Percentiles rank a stretch among this genome's conserved stretches.
These are phyloP conservation scores for Artemisiospiza belli DNA, from an alignment of 2,113 vertebrate species.

Conservation along the genomic window DNA sequence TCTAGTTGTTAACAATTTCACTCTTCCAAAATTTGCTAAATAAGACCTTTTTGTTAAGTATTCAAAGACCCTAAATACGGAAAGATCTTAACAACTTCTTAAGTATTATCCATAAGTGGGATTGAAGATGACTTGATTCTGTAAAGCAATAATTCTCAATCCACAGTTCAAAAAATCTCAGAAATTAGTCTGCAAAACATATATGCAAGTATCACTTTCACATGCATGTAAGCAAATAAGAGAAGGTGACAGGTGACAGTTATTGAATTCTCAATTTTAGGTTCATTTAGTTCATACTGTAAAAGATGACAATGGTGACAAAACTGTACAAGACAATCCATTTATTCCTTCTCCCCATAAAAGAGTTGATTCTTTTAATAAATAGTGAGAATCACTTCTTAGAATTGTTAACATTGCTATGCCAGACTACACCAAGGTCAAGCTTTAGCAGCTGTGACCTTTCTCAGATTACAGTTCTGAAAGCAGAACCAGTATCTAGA, in stretches of 20 bases:
- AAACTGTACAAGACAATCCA: background rate
- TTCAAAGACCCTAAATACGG: background rate
- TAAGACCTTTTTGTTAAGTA: background rate
- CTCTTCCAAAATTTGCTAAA: background rate
- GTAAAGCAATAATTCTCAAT: background rate
- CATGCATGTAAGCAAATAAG: background rate
- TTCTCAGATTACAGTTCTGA: background rate
- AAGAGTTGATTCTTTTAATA: background rate
- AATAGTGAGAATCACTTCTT: background rate
- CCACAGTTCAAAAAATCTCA: background rate
- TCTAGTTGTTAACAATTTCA: background rate
- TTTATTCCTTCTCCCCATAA: background rate
- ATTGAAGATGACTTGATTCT: background rate
- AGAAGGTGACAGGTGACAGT: background rate
- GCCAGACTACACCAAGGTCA: background rate
- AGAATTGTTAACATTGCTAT: background rate
- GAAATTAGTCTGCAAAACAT: background rate
- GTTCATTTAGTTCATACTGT: background rate
- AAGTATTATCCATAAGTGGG: background rate
- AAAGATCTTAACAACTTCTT: background rate
- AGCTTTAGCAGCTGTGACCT: background rate
- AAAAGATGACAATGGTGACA: background rate
- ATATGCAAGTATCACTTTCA: background rate
- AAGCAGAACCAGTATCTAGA: background rate
- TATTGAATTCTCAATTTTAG: background rate